These are phyloP conservation scores for Ceratoteleas bidentatus DNA, from an alignment of 1,140 invertebrate species.

Conservation along the genomic window DNA sequence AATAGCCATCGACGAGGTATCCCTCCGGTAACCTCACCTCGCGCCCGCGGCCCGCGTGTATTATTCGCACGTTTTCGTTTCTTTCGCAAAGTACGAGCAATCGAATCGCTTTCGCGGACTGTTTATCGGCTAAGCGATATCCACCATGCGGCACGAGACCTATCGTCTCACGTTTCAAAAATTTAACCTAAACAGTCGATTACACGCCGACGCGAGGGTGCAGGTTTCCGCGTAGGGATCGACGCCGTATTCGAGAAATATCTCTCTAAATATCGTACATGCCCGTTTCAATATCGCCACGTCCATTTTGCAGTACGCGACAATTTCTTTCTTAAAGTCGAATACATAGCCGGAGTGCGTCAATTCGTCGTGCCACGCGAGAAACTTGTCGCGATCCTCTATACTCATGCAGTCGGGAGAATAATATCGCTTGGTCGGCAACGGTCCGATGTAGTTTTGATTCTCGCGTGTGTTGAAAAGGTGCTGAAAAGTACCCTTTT, in stretches of 20 bases:
- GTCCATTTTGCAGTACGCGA: background rate
- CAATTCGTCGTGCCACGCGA: background rate
- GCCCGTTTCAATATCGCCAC: background rate
- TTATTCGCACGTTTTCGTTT: background rate
- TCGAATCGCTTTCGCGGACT: constrained; percentile 1
- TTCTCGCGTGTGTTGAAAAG: background rate
- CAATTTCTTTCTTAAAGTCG: constrained; percentile 1
- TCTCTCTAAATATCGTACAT: background rate
- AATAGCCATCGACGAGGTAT: constrained; percentile 30
- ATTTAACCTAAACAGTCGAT: constrained; percentile 19
- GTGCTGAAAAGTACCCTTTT: background rate
- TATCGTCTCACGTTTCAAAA: constrained; percentile 15
- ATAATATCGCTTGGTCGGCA: background rate
- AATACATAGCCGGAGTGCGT: background rate
- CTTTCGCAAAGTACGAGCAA: constrained; percentile 3
- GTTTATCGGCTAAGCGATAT: constrained; percentile 8
- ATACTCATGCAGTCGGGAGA: background rate
- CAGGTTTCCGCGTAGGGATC: background rate
- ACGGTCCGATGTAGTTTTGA: constrained; percentile 1
- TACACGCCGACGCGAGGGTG: background rate
- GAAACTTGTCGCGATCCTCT: background rate
- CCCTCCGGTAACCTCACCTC: constrained; percentile 4
- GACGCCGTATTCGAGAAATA: background rate
- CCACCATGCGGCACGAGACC: constrained; percentile 11
- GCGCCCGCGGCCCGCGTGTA: background rate